Percentiles rank a stretch among this genome's conserved stretches.
Conservation (phyloP, 2,797 vertebrate species). For the Cichlasoma orientale region DNA sequence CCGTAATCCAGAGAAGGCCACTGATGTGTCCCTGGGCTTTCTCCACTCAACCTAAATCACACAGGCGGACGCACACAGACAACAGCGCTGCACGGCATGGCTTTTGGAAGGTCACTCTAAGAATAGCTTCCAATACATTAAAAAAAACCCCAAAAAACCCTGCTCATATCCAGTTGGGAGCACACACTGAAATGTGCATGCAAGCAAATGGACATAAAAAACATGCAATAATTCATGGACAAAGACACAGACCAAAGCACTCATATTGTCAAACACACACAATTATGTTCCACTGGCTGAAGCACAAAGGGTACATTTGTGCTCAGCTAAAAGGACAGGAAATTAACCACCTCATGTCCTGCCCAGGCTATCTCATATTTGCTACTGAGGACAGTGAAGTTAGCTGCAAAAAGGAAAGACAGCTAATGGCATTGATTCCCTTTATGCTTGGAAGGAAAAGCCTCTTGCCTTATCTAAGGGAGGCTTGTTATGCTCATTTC, state of each 20-base stretch:
- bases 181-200: slow-evolving; percentile 48
- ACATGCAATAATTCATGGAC: slow-evolving; percentile 60
- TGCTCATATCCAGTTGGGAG: slow-evolving; percentile 27
- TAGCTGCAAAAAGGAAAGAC: slow-evolving; percentile 6
- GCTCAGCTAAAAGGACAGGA: slow-evolving; percentile 34
- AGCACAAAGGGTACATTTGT: slow-evolving; percentile 4
- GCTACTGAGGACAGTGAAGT: slow-evolving; percentile 1
- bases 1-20: slow-evolving; percentile 60
- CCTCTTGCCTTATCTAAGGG: slow-evolving; percentile 12
- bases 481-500: slow-evolving; percentile 41
- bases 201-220: slow-evolving; percentile 60
- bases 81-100: slow-evolving; percentile 63
- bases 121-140: slow-evolving; percentile 72
- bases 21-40: slow-evolving; percentile 73
- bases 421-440: slow-evolving; percentile 34
- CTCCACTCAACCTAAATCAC: slow-evolving; percentile 73
- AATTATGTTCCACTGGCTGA: slow-evolving; percentile 2
- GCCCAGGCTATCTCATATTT: slow-evolving; percentile 16
- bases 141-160: not conserved
- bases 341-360: slow-evolving; percentile 38
- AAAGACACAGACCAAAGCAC: slow-evolving; percentile 21
- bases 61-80: slow-evolving; percentile 75
- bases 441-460: slow-evolving; percentile 27
- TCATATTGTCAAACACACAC: slow-evolving; percentile 14
- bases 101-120: slow-evolving; percentile 79